phyloP scores from a whole-genome alignment of 2,888 invertebrate genomes.

The Charanyca ferruginea region DNA sequence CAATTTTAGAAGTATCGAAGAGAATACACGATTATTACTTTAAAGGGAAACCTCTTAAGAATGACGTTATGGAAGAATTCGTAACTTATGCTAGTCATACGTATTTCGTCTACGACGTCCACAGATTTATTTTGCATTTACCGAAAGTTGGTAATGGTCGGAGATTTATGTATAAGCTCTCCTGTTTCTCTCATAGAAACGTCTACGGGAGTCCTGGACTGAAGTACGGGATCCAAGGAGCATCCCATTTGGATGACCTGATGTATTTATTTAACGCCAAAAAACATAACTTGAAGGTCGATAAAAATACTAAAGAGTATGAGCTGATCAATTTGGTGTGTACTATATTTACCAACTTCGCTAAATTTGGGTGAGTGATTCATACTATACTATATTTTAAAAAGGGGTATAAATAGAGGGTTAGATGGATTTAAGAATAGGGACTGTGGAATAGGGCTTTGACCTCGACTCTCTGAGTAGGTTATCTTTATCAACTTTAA shows the following conservation, averaged over 20 bases:
- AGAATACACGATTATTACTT: slow-evolving; percentile 73
- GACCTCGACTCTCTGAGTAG: no score
- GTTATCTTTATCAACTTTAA: no score
- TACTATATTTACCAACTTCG: slow-evolving; percentile 44
- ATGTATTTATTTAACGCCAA: slow-evolving; percentile 77
- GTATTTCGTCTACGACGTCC: slow-evolving; percentile 64
- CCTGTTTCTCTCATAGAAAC: slow-evolving; percentile 74
- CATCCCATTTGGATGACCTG: slow-evolving; percentile 79
- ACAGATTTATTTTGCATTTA: slow-evolving; percentile 46
- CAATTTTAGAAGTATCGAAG: slow-evolving; percentile 68
- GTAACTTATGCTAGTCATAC: slow-evolving; percentile 62
- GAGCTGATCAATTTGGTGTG: slow-evolving; percentile 32
- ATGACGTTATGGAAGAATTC: slow-evolving; percentile 66
- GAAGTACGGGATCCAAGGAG: slow-evolving; percentile 71
- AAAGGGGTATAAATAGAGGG: no score
- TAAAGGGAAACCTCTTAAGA: slow-evolving; percentile 61
- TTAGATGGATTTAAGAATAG: no score
- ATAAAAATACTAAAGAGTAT: slow-evolving; percentile 58
- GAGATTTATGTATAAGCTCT: slow-evolving; percentile 62
- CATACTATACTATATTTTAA: no score
- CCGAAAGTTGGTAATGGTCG: slow-evolving; percentile 39
- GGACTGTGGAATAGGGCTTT: no score
- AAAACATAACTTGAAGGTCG: slow-evolving; percentile 64
- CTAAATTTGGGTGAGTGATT: slow-evolving; percentile 36
- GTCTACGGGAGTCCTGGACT: slow-evolving; percentile 66